These are phyloP conservation scores for Cylas formicarius DNA, from an alignment of 1,140 invertebrate species.

Conservation along the genomic window DNA sequence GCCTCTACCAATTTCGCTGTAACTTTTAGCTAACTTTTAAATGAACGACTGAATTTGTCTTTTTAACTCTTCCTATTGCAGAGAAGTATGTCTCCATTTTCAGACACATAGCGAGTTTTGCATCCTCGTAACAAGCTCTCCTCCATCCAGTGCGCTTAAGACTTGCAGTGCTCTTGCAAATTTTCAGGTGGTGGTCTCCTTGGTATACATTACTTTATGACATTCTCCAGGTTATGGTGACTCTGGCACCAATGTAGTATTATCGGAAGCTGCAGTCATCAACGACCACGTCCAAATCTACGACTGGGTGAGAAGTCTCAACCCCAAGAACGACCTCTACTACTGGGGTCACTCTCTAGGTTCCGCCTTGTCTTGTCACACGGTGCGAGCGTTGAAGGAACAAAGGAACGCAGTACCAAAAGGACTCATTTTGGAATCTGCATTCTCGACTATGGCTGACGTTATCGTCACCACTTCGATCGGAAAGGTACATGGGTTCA, in stretches of 20 bases:
- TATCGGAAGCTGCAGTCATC: conserved; percentile 74
- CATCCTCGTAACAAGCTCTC: too few relatives aligned
- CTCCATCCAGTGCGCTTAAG: too few relatives aligned
- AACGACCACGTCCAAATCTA: conserved; percentile 71
- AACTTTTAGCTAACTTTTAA: too few relatives aligned
- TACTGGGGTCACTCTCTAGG: conserved; percentile 88
- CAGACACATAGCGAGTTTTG: too few relatives aligned
- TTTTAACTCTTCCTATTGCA: too few relatives aligned
- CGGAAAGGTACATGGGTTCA: conserved; percentile 48
- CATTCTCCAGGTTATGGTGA: conserved; percentile 93
- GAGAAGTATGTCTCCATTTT: too few relatives aligned
- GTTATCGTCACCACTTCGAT: conserved; percentile 72
- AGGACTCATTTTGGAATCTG: conserved; percentile 76
- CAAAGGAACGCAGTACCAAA: conserved; percentile 49
- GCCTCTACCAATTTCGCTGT: too few relatives aligned
- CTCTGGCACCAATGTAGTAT: conserved; percentile 51
- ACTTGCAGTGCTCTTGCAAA: too few relatives aligned
- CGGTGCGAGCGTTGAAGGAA: conserved; percentile 39
- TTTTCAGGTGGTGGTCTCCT: too few relatives aligned
- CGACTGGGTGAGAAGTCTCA: conserved; percentile 58
- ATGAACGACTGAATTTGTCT: too few relatives aligned
- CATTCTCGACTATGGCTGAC: conserved; percentile 79
- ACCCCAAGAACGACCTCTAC: conserved; percentile 50
- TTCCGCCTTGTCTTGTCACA: conserved; percentile 56
- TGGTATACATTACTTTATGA: too few relatives aligned